Conservation (phyloP, 2,797 vertebrate species). For the Danio tinwini region DNA sequence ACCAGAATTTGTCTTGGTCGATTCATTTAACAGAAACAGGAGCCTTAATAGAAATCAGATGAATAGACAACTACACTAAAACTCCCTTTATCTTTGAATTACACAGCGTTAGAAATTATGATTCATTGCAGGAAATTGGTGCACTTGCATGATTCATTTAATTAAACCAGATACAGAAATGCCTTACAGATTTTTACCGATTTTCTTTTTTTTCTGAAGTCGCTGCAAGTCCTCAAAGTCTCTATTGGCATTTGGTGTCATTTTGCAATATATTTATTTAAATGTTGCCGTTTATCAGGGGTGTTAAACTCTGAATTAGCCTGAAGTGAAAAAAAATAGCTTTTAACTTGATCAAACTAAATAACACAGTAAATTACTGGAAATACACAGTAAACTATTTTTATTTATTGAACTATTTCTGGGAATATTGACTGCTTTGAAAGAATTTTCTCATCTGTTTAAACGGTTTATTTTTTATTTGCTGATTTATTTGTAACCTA, state of each 20-base stretch:
- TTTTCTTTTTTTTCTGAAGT: neutral
- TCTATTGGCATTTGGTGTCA: neutral
- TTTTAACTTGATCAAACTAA: too few species aligned
- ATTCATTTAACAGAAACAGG: slow-evolving; percentile 40
- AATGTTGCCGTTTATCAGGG: too few species aligned
- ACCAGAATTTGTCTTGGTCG: slow-evolving; percentile 15
- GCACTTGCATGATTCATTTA: neutral
- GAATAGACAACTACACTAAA: slow-evolving; percentile 15
- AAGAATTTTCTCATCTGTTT: too few species aligned
- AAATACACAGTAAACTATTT: too few species aligned
- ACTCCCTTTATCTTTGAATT: slow-evolving; percentile 6
- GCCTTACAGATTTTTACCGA: neutral
- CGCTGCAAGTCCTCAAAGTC: neutral
- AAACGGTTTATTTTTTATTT: too few species aligned
- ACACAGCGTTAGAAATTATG: slow-evolving; percentile 4
- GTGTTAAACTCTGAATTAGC: too few species aligned
- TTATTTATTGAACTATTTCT: too few species aligned
- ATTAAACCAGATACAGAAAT: neutral
- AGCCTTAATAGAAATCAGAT: slow-evolving; percentile 23
- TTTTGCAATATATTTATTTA: neutral
- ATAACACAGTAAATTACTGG: too few species aligned
- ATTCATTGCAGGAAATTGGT: slow-evolving; percentile 3
- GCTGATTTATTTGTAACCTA: too few species aligned
- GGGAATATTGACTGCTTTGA: too few species aligned
- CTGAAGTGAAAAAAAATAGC: too few species aligned